These are phyloP conservation scores for Bradypodion ventrale DNA, from an alignment of 2,797 vertebrate species.

Conservation along the genomic window DNA sequence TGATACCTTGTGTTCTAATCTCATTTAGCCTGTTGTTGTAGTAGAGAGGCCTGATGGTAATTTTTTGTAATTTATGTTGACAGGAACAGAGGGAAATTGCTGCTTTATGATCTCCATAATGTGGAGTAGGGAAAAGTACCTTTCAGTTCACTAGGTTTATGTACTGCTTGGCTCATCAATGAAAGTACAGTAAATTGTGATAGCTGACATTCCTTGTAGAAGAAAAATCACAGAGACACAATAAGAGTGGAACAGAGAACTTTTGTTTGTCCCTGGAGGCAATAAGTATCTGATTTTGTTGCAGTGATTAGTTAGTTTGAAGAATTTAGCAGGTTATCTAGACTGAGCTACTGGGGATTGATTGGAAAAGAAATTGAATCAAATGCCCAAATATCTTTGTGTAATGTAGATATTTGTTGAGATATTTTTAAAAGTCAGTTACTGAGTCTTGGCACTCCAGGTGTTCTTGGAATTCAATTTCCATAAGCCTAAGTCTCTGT, in stretches of 20 bases:
- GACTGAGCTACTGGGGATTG: background rate
- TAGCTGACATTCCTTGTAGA: background rate
- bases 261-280: background rate
- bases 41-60: slow-evolving; percentile 14
- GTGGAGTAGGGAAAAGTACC: slow-evolving; percentile 25
- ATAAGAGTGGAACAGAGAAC: background rate
- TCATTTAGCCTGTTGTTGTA: background rate
- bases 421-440: background rate
- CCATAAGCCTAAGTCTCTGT: too few relatives aligned
- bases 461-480: too few relatives aligned
- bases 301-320: background rate
- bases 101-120: slow-evolving; percentile 6
- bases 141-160: background rate
- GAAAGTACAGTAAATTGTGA: background rate
- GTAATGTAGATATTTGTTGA: too few relatives aligned
- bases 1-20: background rate
- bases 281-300: background rate
- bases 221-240: background rate
- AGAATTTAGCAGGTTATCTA: background rate
- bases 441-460: too few relatives aligned
- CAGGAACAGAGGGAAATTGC: background rate
- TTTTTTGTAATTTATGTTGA: slow-evolving; percentile 3
- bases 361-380: background rate
- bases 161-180: background rate
- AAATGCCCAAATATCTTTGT: too few relatives aligned